phyloP scores from a whole-genome alignment of 35 echinoderm and acorn worm genomes.

The Hemicentrotus pulcherrimus region DNA sequence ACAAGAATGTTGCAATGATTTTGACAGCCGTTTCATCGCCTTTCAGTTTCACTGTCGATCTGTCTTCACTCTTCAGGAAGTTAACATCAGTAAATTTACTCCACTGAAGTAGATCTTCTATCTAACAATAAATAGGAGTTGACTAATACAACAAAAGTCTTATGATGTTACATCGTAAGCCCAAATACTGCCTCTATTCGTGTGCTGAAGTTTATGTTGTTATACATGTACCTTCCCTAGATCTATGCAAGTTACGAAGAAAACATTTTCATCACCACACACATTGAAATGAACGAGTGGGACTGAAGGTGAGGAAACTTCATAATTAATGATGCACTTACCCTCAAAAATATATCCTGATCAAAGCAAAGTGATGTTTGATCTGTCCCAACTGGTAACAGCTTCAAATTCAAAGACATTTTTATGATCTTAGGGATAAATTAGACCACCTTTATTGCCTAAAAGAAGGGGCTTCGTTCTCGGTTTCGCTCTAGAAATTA shows the following conservation, averaged over 20 bases:
- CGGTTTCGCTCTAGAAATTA: background rate
- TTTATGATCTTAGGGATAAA: background rate
- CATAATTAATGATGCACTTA: background rate
- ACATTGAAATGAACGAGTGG: background rate
- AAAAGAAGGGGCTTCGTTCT: background rate
- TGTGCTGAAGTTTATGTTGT: background rate
- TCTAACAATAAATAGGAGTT: too few species aligned
- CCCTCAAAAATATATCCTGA: constrained; percentile 43
- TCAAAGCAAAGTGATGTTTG: constrained; percentile 42
- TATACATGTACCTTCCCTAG: background rate
- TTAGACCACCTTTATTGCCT: background rate
- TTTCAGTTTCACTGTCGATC: too few species aligned
- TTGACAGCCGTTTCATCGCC: too few species aligned
- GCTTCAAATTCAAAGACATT: constrained; percentile 39
- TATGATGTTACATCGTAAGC: too few species aligned
- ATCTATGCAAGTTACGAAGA: background rate
- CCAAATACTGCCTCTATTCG: too few species aligned
- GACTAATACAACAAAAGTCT: too few species aligned
- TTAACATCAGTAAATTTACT: too few species aligned
- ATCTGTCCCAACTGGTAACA: constrained; percentile 28
- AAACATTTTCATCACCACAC: background rate
- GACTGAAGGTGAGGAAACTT: background rate
- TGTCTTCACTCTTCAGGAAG: too few species aligned
- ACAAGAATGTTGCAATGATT: too few species aligned
- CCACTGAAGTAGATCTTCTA: too few species aligned